These are phyloP conservation scores for Prochilodus magdalenae DNA, from an alignment of 2,113 vertebrate genomes.

Conservation along the genomic window DNA sequence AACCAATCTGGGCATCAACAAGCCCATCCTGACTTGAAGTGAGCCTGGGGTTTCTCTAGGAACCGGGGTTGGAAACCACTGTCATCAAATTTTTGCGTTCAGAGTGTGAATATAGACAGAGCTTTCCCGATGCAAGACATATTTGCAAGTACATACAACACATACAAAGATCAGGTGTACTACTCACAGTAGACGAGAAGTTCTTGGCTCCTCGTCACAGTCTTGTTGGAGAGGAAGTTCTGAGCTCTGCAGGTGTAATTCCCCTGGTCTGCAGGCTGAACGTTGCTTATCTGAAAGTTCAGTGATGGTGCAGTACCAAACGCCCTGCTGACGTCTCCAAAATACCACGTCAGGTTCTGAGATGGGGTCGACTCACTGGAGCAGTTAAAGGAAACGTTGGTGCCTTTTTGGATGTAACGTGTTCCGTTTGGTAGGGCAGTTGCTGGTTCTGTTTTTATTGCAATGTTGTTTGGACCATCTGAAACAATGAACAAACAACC, in stretches of 20 bases:
- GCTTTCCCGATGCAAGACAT: too few relatives aligned
- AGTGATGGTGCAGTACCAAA: conserved; percentile 40
- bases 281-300: conserved; percentile 61
- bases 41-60: too few relatives aligned
- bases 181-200: conserved; percentile 88
- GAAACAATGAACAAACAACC: conserved; percentile 34
- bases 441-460: conserved; percentile 60
- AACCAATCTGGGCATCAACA: too few relatives aligned
- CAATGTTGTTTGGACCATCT: conserved; percentile 73
- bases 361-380: conserved; percentile 64
- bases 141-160: background rate
- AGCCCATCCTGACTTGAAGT: too few relatives aligned
- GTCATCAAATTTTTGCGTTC: background rate
- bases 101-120: background rate
- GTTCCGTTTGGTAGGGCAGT: conserved; percentile 74
- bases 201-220: conserved; percentile 59
- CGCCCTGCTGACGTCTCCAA: conserved; percentile 58
- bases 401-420: conserved; percentile 50
- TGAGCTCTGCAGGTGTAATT: conserved; percentile 78
- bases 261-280: conserved; percentile 75
- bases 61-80: too few relatives aligned
- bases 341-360: conserved; percentile 69
- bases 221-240: conserved; percentile 69
- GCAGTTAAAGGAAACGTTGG: conserved; percentile 75
- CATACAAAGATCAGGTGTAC: background rate